Evolutionary conservation across 2,113 vertebrate genomes (phyloP).

Genomic region (Synchiropus splendidus): DNA sequence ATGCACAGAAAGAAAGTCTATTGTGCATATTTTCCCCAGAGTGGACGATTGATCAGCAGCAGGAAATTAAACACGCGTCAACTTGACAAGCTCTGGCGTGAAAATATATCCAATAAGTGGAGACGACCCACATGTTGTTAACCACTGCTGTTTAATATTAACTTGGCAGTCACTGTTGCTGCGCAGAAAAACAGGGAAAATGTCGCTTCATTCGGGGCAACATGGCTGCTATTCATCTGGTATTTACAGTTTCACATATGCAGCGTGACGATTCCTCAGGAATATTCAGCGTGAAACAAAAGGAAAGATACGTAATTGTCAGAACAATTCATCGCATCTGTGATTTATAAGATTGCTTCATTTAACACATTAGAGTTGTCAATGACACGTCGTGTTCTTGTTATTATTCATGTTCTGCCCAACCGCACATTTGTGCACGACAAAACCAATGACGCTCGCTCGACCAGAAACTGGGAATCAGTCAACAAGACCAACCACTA

Average conservation of each 20-base stretch:
- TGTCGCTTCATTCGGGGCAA: too few species aligned
- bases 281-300: conserved; percentile 24
- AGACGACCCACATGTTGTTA: too few species aligned
- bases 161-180: too few species aligned
- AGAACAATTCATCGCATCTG: conserved; percentile 36
- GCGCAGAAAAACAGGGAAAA: too few species aligned
- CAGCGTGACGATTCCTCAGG: conserved; percentile 2
- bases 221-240: neutral
- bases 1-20: too few species aligned
- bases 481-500: too few species aligned
- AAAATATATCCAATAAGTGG: too few species aligned
- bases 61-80: too few species aligned
- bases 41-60: too few species aligned
- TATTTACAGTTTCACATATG: conserved; percentile 15
- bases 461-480: conserved; percentile 1
- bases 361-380: conserved; percentile 24
- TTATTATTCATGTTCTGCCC: conserved; percentile 22
- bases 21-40: too few species aligned
- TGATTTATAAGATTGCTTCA: conserved; percentile 19
- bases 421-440: conserved; percentile 6
- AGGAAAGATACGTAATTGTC: conserved; percentile 28
- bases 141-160: too few species aligned
- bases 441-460: conserved; percentile 10
- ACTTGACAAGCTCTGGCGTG: too few species aligned
- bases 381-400: conserved; percentile 24